Evolutionary conservation across 2,113 vertebrate species (phyloP).

Genomic region (Burhinus oedicnemus): DNA sequence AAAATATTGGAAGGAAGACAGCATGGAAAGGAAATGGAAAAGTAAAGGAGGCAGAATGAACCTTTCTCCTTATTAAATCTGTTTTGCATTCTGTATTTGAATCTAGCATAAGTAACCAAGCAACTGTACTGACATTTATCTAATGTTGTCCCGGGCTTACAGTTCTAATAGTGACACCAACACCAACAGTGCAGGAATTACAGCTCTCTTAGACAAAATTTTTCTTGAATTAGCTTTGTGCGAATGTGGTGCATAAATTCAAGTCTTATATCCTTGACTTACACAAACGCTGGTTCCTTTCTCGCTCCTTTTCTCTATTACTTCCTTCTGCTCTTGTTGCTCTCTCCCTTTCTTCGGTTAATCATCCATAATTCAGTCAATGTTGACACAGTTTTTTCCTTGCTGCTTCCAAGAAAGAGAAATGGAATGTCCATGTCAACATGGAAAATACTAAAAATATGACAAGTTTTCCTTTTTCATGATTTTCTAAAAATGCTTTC

Average conservation of each 20-base stretch:
- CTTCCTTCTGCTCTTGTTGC: background rate
- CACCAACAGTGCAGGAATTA: background rate
- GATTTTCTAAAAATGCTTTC: background rate
- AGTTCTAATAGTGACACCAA: background rate
- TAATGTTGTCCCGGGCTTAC: background rate
- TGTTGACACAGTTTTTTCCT: background rate
- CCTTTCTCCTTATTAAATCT: background rate
- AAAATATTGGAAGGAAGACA: constrained; percentile 30
- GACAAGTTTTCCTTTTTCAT: background rate
- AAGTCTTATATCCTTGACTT: background rate
- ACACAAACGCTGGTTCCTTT: background rate
- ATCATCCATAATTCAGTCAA: background rate
- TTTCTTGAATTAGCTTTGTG: background rate
- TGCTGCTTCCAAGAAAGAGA: background rate
- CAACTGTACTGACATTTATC: background rate
- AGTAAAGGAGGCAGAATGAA: background rate
- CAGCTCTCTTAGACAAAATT: background rate
- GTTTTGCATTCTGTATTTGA: constrained; percentile 17
- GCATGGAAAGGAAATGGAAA: constrained; percentile 43
- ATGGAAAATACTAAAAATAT: background rate
- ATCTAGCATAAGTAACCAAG: background rate
- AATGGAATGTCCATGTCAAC: background rate
- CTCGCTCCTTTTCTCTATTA: background rate
- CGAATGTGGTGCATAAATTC: background rate
- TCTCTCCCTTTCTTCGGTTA: background rate